Conservation (phyloP, 2,113 vertebrate species). For the Phalacrocorax carbo region DNA sequence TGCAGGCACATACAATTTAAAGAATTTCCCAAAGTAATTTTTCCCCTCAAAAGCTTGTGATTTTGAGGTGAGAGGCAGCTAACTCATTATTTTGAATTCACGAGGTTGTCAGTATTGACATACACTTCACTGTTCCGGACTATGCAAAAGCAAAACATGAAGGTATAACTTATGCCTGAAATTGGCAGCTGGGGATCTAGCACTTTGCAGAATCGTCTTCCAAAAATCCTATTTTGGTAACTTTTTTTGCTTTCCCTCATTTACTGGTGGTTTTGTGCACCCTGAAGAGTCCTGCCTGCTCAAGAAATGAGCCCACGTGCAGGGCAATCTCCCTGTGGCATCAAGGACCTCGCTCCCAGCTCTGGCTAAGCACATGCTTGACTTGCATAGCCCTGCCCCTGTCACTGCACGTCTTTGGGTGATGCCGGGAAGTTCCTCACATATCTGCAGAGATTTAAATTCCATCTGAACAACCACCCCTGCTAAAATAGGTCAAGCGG, state of each 20-base stretch:
- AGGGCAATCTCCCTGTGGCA: background rate
- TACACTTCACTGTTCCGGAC: background rate
- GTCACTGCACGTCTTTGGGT: fast-evolving
- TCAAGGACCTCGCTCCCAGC: background rate
- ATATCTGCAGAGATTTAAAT: slow-evolving; percentile 38
- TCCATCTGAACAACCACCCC: background rate
- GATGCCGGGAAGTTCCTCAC: background rate
- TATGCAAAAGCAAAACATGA: background rate
- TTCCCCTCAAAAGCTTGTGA: background rate
- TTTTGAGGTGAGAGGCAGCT: background rate
- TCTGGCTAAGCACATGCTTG: background rate
- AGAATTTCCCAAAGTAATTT: background rate
- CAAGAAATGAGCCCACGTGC: background rate
- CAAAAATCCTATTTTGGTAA: background rate
- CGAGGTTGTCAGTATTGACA: background rate
- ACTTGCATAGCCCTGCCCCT: background rate
- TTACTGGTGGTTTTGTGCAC: background rate
- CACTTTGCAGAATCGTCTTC: background rate
- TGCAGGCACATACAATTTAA: background rate
- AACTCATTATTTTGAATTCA: background rate
- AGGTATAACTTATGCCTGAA: background rate
- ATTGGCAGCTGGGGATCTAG: background rate
- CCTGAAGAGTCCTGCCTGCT: background rate
- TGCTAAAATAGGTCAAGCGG: background rate
- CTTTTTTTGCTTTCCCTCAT: background rate